Evolutionary conservation across 2,113 vertebrate genomes (phyloP).

Genomic region (Cryptotis parvus): DNA sequence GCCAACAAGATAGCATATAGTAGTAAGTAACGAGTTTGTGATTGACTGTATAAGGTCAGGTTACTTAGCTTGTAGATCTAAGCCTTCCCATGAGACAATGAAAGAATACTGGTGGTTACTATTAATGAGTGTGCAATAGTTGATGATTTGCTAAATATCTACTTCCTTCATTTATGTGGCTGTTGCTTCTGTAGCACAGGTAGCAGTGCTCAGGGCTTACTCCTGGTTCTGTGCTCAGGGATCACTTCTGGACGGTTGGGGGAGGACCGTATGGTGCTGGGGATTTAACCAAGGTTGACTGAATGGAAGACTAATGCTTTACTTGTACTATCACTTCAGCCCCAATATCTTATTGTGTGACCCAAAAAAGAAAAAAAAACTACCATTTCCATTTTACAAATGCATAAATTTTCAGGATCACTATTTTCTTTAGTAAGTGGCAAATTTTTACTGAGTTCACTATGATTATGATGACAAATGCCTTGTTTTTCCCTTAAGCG

Average conservation of each 20-base stretch:
- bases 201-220: too few relatives aligned
- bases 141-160: neutral
- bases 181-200: too few relatives aligned
- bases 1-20: neutral
- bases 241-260: too few relatives aligned
- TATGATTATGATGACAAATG: slow-evolving; percentile 11
- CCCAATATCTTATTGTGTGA: too few relatives aligned
- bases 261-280: too few relatives aligned
- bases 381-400: neutral
- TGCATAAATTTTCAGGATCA: neutral
- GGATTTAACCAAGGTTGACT: too few relatives aligned
- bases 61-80: neutral
- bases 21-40: neutral
- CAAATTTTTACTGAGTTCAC: neutral
- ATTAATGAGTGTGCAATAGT: neutral
- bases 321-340: neutral
- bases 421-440: neutral
- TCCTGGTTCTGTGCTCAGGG: too few relatives aligned
- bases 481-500: neutral
- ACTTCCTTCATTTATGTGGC: slow-evolving; percentile 17
- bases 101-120: neutral
- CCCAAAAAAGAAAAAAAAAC: too few relatives aligned
- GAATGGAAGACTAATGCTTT: neutral
- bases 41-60: neutral
- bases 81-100: neutral